Conservation (phyloP, 1,140 invertebrate genomes). For the Amphibalanus amphitrite region DNA sequence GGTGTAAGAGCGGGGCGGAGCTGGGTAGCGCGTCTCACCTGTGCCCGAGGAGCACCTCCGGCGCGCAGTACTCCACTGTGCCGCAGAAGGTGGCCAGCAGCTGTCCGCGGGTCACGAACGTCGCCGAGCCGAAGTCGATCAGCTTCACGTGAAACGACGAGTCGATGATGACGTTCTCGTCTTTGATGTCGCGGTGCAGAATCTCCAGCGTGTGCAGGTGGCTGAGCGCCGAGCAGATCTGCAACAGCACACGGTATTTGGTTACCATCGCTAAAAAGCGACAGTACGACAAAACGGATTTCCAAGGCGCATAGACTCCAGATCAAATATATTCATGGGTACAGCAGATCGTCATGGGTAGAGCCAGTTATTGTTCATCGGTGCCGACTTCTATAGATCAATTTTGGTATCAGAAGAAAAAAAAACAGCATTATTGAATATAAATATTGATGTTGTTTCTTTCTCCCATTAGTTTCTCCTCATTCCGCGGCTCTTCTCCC, state of each 20-base stretch:
- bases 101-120: constrained; percentile 39
- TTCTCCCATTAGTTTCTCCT: too few species aligned
- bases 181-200: constrained; percentile 54
- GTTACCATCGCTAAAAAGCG: too few species aligned
- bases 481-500: too few species aligned
- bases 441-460: constrained; percentile 3
- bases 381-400: too few species aligned
- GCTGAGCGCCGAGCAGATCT: constrained; percentile 47
- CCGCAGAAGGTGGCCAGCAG: constrained; percentile 57
- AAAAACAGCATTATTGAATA: constrained; percentile 12
- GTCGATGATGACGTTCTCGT: constrained; percentile 58
- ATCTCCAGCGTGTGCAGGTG: constrained; percentile 48
- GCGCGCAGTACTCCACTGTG: constrained; percentile 61
- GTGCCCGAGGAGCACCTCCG: constrained; percentile 52
- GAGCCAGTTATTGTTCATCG: too few species aligned
- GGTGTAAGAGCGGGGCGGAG: constrained; percentile 2
- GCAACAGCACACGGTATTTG: constrained; percentile 13
- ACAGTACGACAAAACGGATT: too few species aligned
- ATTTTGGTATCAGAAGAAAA: too few species aligned
- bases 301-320: too few species aligned
- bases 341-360: too few species aligned
- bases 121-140: constrained; percentile 60
- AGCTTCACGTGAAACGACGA: constrained; percentile 53
- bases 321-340: too few species aligned
- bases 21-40: constrained; percentile 36